These are phyloP conservation scores for Oreortyx pictus DNA, from an alignment of 2,797 vertebrate genomes.

Conservation along the genomic window DNA sequence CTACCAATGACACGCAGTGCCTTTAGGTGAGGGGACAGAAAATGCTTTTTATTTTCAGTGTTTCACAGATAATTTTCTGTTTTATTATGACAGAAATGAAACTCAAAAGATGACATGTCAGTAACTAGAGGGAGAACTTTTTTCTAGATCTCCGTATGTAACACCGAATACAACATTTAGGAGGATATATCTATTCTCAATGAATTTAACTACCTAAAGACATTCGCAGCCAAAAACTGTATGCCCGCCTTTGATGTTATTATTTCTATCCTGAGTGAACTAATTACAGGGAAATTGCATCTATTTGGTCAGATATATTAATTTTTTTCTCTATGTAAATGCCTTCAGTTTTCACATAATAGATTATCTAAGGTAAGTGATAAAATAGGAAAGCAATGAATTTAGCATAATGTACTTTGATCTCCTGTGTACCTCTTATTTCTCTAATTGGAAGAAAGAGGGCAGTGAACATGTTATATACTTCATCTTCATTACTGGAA, in stretches of 20 bases:
- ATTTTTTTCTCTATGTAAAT: neutral
- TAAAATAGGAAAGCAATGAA: neutral
- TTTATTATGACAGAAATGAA: conserved; percentile 22
- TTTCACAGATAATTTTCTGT: conserved; percentile 22
- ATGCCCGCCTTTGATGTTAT: conserved; percentile 16
- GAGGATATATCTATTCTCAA: neutral
- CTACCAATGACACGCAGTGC: neutral
- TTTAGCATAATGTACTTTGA: conserved; percentile 8
- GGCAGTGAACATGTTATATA: conserved; percentile 8
- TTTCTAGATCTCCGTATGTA: neutral
- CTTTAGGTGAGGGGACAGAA: conserved; percentile 5
- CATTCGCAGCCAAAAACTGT: conserved; percentile 20
- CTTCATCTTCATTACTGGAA: conserved; percentile 38
- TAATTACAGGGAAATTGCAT: conserved; percentile 23
- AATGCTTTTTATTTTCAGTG: neutral
- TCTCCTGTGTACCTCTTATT: neutral
- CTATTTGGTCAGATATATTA: neutral
- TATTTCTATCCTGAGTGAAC: neutral
- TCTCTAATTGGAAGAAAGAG: neutral
- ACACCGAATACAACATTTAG: conserved; percentile 4
- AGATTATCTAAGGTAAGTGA: conserved; percentile 7
- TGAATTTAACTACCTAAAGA: conserved; percentile 25
- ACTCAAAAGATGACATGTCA: conserved; percentile 24
- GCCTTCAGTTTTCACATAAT: neutral
- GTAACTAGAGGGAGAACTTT: neutral